phyloP scores from a whole-genome alignment of 2,888 invertebrate genomes.

The Cantharis nigra region DNA sequence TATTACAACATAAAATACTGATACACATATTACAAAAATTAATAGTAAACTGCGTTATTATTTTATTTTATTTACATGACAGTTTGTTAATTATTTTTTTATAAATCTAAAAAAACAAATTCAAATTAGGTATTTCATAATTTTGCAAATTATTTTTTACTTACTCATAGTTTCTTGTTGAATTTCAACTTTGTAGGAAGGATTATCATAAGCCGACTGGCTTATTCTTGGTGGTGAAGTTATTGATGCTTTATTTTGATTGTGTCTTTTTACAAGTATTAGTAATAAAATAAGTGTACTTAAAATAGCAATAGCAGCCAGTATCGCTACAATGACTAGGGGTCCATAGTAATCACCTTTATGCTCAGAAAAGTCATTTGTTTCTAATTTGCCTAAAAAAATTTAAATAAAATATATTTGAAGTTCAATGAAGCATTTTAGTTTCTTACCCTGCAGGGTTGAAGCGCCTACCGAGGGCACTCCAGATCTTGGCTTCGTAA shows the following conservation, averaged over 20 bases:
- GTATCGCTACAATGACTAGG: slow-evolving; percentile 83
- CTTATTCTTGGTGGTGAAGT: slow-evolving; percentile 77
- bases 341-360: slow-evolving; percentile 85
- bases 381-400: slow-evolving; percentile 52
- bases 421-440: background rate
- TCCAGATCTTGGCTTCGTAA: slow-evolving; percentile 73
- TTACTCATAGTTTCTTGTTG: slow-evolving; percentile 92
- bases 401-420: background rate
- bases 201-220: slow-evolving; percentile 91
- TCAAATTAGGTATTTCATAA: background rate
- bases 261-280: slow-evolving; percentile 75
- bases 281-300: slow-evolving; percentile 79
- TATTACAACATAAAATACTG: slow-evolving; percentile 36
- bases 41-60: slow-evolving; percentile 20
- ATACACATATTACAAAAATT: slow-evolving; percentile 30
- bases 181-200: slow-evolving; percentile 91
- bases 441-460: slow-evolving; percentile 57
- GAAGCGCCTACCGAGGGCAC: slow-evolving; percentile 57
- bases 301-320: slow-evolving; percentile 83
- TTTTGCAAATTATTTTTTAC: slow-evolving; percentile 21
- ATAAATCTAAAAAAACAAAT: slow-evolving; percentile 28
- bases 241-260: slow-evolving; percentile 75
- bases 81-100: slow-evolving; percentile 17
- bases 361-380: slow-evolving; percentile 60
- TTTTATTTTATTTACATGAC: slow-evolving; percentile 30